Evolutionary conservation across 1,140 invertebrate species (phyloP).

Genomic region (Lanistes nyassanus): DNA sequence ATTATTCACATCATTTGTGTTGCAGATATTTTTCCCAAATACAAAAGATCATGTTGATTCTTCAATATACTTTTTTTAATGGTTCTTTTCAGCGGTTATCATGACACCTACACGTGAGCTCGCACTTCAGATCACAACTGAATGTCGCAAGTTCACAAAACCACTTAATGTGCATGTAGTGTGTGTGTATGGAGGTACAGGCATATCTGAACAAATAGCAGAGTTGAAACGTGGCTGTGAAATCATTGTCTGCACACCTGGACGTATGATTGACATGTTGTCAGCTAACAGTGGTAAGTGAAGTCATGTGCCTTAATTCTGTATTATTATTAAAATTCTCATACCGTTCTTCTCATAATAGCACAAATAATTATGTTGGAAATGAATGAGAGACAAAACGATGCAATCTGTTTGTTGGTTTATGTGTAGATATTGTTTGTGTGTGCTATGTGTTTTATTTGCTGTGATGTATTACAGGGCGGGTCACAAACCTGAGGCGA

Average conservation of each 20-base stretch:
- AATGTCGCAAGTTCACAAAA: constrained; percentile 96
- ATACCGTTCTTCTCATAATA: too few species aligned
- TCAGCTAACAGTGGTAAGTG: constrained; percentile 91
- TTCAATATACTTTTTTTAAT: too few species aligned
- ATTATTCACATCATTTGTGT: too few species aligned
- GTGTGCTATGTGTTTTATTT: background rate
- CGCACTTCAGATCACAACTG: constrained; percentile 98
- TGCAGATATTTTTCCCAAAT: too few species aligned
- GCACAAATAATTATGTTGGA: too few species aligned
- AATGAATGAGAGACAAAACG: too few species aligned
- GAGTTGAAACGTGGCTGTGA: constrained; percentile 97
- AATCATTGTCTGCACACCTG: constrained; percentile 99
- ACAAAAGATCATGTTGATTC: too few species aligned
- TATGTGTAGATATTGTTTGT: background rate
- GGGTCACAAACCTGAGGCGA: constrained; percentile 94
- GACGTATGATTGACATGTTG: constrained; percentile 99
- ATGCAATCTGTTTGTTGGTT: too few species aligned
- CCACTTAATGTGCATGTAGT: constrained; percentile 86
- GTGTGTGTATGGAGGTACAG: constrained; percentile 98
- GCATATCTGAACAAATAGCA: constrained; percentile 96
- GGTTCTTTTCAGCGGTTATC: constrained; percentile 74
- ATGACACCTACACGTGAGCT: constrained; percentile 99
- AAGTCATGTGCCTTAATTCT: background rate
- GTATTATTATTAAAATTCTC: too few species aligned
- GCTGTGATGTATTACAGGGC: constrained; percentile 67